phyloP scores from a whole-genome alignment of 2,888 invertebrate species.

The Drosophila prostipennis region DNA sequence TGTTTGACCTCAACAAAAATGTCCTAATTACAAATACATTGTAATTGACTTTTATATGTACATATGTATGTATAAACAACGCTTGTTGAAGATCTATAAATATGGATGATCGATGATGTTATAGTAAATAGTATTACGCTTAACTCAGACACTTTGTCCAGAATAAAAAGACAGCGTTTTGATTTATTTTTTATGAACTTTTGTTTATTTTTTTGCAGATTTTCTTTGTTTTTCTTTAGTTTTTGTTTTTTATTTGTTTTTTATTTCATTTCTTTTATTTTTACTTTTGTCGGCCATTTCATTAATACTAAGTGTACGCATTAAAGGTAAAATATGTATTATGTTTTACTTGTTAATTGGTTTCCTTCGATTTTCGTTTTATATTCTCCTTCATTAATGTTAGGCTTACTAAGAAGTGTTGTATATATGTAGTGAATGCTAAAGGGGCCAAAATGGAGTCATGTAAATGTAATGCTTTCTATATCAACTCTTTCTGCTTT shows the following conservation, averaged over 20 bases:
- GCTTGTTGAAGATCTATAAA: too few species aligned
- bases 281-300: constrained; percentile 26
- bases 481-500: neutral
- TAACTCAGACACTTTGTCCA: too few species aligned
- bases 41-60: neutral
- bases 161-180: neutral
- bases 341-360: constrained; percentile 43
- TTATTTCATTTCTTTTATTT: constrained; percentile 5
- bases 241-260: constrained; percentile 15
- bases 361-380: constrained; percentile 29
- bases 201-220: constrained; percentile 18
- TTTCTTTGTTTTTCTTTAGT: constrained; percentile 3
- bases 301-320: constrained; percentile 72
- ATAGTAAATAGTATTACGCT: too few species aligned
- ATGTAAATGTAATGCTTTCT: constrained; percentile 12
- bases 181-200: constrained; percentile 24
- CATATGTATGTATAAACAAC: too few species aligned
- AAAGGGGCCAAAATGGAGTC: constrained; percentile 8
- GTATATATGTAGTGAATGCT: constrained; percentile 15
- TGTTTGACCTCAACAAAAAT: too few species aligned
- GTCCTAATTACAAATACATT: neutral
- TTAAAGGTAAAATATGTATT: constrained; percentile 67
- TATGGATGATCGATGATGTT: too few species aligned
- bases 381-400: constrained; percentile 9
- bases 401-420: constrained; percentile 56